Evolutionary conservation across 2,888 invertebrate genomes (phyloP).

Genomic region (Trissolcus japonicus): DNA sequence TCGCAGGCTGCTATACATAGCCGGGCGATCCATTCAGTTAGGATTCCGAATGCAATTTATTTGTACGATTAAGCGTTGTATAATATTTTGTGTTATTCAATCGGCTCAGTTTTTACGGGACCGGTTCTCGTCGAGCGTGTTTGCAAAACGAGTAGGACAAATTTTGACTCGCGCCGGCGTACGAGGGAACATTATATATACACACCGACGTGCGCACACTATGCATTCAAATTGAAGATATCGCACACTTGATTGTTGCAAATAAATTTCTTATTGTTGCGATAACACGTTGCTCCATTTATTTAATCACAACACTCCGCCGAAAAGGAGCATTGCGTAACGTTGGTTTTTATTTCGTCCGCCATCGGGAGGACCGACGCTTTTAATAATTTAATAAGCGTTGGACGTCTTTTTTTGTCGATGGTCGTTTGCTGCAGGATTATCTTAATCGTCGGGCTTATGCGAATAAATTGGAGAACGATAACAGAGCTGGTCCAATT

Average conservation of each 20-base stretch:
- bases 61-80: conserved; percentile 54
- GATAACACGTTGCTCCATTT: conserved; percentile 45
- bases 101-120: conserved; percentile 56
- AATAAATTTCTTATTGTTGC: conserved; percentile 53
- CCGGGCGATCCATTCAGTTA: conserved; percentile 44
- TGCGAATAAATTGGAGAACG: conserved; percentile 62
- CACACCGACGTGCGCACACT: not conserved
- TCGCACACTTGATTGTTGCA: conserved; percentile 45
- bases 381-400: too few relatives aligned
- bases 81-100: conserved; percentile 58
- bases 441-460: conserved; percentile 12
- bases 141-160: conserved; percentile 54
- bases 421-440: not conserved
- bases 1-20: conserved; percentile 34
- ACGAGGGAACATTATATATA: conserved; percentile 22
- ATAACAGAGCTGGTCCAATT: conserved; percentile 61
- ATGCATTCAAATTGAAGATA: conserved; percentile 12
- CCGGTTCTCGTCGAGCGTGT: conserved; percentile 51
- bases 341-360: too few relatives aligned
- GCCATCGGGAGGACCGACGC: too few relatives aligned
- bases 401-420: not conserved
- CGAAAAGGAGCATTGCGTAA: too few relatives aligned
- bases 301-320: conserved; percentile 38
- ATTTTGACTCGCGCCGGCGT: conserved; percentile 42
- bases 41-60: conserved; percentile 52